Conservation (phyloP, 2,888 invertebrate species). For the Euzophera pinguis region DNA sequence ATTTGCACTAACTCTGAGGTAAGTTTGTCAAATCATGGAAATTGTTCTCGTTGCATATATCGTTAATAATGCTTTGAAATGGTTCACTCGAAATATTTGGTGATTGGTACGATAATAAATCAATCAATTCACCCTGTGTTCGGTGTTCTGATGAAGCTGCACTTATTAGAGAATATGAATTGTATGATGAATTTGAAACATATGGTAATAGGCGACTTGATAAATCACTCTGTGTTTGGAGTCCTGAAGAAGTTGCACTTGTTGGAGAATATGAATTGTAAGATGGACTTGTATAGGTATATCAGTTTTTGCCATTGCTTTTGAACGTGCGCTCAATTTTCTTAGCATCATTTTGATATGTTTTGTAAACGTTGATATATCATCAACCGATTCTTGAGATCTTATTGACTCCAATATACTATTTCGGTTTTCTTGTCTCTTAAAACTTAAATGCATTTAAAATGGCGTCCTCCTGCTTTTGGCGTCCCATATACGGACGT, state of each 20-base stretch:
- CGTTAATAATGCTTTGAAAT: constrained; percentile 7
- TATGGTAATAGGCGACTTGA: constrained; percentile 7
- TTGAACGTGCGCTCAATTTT: background rate
- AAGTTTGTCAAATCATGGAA: constrained; percentile 8
- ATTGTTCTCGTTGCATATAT: constrained; percentile 7
- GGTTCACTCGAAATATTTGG: constrained; percentile 11
- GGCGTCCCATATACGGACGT: no score
- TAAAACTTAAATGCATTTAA: no score
- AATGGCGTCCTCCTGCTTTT: no score
- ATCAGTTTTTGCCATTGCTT: background rate
- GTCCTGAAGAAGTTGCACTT: constrained; percentile 1
- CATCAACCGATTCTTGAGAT: no score
- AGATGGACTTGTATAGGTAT: constrained; percentile 6
- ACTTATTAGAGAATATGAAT: constrained; percentile 16
- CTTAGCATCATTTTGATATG: no score
- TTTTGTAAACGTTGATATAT: no score
- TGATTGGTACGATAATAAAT: constrained; percentile 13
- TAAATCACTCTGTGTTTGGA: constrained; percentile 10
- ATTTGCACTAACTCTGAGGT: constrained; percentile 15
- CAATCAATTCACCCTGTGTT: constrained; percentile 14
- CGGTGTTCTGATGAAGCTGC: constrained; percentile 14
- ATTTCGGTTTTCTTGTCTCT: no score
- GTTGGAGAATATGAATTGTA: constrained; percentile 12
- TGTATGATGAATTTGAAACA: constrained; percentile 12
- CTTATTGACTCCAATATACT: no score